These are phyloP conservation scores for Colostygia pectinataria DNA, from an alignment of 2,888 invertebrate genomes.

Conservation along the genomic window DNA sequence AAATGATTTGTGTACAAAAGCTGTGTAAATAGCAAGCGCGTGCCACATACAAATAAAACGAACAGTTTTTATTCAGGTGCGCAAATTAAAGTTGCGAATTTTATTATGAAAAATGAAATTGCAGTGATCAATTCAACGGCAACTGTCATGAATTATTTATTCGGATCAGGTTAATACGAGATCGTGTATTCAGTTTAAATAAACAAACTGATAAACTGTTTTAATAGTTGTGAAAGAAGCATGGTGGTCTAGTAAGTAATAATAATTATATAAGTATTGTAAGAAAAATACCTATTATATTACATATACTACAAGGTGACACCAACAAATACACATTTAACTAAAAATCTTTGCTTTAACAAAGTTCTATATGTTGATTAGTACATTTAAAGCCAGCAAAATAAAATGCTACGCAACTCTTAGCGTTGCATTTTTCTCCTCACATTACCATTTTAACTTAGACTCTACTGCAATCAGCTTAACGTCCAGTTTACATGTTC, in stretches of 20 bases:
- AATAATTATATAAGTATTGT: too few species aligned
- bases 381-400: slow-evolving; percentile 7
- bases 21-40: too few species aligned
- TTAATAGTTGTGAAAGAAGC: too few species aligned
- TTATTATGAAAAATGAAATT: slow-evolving; percentile 9
- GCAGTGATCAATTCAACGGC: slow-evolving; percentile 6
- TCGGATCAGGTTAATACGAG: background rate
- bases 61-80: background rate
- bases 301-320: too few species aligned
- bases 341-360: background rate
- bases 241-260: too few species aligned
- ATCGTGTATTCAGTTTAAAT: slow-evolving; percentile 1
- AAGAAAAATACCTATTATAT: too few species aligned
- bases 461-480: background rate
- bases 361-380: slow-evolving; percentile 3
- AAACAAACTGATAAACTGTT: too few species aligned
- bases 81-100: slow-evolving; percentile 4
- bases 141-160: slow-evolving; percentile 10
- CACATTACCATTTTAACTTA: slow-evolving; percentile 3
- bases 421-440: slow-evolving; percentile 3
- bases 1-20: too few species aligned
- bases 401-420: slow-evolving; percentile 10
- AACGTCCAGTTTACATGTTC: slow-evolving; percentile 1
- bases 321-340: too few species aligned
- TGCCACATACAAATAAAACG: background rate